Base-by-base conservation (phyloP, 2,888 invertebrate genomes). In the Stenotaenia linearis region DNA sequence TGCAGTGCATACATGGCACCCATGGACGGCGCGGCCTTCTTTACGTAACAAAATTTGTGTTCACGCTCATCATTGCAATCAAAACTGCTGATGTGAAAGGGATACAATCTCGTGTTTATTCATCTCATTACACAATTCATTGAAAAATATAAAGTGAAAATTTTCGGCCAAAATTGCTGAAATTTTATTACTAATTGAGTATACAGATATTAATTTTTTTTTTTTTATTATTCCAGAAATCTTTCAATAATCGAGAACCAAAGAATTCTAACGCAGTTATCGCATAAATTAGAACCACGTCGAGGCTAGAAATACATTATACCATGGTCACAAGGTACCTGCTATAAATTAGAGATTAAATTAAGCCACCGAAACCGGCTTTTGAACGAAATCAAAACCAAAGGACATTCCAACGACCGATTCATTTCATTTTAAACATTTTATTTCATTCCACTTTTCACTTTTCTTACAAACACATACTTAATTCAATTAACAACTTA, bases 211-310 rank as follows among this genome's bases (percentile, higher is more conserved):
- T 18, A n/a, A 6, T 74, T n/a, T n/a, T 56, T 79, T 4, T 79
- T 23, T 28, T 45, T 23, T 28, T 79, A 45, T 50, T 28, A 37
- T 25, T 40, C 21, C 75, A 80, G 80, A 35, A 80, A 80, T 75
- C 61, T 80, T 18, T 56, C 77, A n/a, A 91, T 92, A 78, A 92
- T 94, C 84, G 93, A 94, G 88, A 93, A 93, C 88, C 93, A 93
- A 85, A 88, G 92, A 83, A 89, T 90, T 76, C 86, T 94, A 80
- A 92, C 92, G 81, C 91, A 91, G 84, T 89, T 93, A 86, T 93
- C 93, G n/a, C 92, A 93, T 85, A 91, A 91, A 86, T 87, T 92
- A 84, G 93, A 93, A 82, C 87, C 88, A 7, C 83, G 86, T 75
- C 32, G 79, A 37, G 79, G 79, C 18, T 79, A 45, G 74, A 79